Evolutionary conservation across 2,797 vertebrate species (phyloP).

Genomic region (Rhincodon typus): DNA sequence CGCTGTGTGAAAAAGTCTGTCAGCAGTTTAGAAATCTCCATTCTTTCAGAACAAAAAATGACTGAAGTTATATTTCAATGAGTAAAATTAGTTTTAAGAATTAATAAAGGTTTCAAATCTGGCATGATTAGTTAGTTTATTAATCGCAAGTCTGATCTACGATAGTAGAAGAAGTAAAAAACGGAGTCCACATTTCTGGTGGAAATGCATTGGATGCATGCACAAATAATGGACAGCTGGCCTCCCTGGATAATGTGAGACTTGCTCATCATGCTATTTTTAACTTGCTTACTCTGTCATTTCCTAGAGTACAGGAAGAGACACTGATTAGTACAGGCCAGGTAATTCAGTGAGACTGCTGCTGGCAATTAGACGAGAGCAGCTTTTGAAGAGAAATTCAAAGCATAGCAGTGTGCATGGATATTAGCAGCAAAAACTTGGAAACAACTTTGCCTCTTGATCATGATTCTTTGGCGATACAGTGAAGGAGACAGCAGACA

Average conservation of each 20-base stretch:
- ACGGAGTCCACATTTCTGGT: background rate
- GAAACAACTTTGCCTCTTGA: background rate
- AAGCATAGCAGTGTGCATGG: background rate
- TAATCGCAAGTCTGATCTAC: background rate
- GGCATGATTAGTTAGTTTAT: background rate
- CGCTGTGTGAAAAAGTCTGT: background rate
- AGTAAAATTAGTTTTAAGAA: background rate
- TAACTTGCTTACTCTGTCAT: background rate
- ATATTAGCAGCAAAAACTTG: background rate
- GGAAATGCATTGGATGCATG: background rate
- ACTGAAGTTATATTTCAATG: background rate
- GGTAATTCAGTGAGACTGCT: background rate
- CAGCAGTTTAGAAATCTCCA: background rate
- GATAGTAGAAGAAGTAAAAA: background rate
- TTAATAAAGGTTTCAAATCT: background rate
- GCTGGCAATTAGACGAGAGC: background rate
- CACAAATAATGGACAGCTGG: background rate
- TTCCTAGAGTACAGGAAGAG: background rate
- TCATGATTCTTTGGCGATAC: background rate
- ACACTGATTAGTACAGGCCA: background rate
- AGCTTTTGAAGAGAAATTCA: background rate
- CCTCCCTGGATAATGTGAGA: background rate
- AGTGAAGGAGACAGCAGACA: background rate
- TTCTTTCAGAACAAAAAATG: background rate
- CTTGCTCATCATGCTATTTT: background rate